Percentiles rank a stretch among this genome's conserved stretches.
Evolutionary conservation across 2,113 vertebrate species (phyloP).

Genomic region (Campylorhamphus procurvoides): DNA sequence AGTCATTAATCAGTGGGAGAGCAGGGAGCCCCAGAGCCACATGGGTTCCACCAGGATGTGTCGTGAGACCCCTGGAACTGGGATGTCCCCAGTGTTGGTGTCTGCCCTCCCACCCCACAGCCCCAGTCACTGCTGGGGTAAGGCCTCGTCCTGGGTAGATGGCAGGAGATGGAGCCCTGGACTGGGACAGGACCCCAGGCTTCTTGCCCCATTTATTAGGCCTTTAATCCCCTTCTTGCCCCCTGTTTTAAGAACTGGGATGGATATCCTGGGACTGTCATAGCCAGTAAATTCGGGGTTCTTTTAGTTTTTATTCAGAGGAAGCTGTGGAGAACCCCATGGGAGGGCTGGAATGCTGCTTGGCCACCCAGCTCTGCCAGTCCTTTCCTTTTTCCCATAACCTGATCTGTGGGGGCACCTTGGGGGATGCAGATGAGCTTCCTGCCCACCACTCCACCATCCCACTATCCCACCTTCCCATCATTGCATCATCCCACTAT

Average conservation of each 20-base stretch:
- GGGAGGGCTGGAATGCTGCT: neutral
- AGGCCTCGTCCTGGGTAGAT: neutral
- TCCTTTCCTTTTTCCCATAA: neutral
- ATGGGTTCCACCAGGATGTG: fast-evolving
- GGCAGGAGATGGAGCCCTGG: fast-evolving
- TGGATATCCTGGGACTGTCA: neutral
- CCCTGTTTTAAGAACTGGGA: neutral
- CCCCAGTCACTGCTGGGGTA: fast-evolving
- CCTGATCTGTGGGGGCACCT: neutral
- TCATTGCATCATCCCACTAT: neutral
- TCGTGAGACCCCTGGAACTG: fast-evolving
- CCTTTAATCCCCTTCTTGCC: neutral
- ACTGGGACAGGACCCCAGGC: too few relatives aligned
- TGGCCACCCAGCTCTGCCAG: neutral
- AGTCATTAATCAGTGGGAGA: constrained; percentile 21
- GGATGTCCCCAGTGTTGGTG: fast-evolving
- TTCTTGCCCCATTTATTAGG: too few relatives aligned
- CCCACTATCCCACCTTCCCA: neutral
- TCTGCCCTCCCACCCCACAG: neutral
- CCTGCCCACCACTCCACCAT: neutral
- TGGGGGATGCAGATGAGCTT: neutral
- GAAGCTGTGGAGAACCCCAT: neutral
- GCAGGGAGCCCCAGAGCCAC: fast-evolving
- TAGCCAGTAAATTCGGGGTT: neutral
- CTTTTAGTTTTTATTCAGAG: neutral